Evolutionary conservation across 1,140 invertebrate genomes (phyloP).

Genomic region (Maconellicoccus hirsutus): DNA sequence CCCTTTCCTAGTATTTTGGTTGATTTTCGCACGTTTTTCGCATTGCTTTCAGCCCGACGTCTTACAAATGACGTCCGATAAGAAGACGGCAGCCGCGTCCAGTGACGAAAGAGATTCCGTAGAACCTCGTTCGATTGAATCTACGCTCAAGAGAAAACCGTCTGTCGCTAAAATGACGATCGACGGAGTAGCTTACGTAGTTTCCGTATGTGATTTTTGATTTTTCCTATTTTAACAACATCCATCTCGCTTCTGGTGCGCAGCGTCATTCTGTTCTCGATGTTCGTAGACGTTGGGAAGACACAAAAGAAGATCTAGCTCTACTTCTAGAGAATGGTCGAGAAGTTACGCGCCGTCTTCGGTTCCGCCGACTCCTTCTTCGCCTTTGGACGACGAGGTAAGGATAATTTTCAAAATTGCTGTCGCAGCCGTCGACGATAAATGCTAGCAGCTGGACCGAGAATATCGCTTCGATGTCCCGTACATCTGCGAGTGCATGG

Average conservation of each 20-base stretch:
- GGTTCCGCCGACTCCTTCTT: conserved; percentile 30
- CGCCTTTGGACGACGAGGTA: conserved; percentile 33
- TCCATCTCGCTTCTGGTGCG: not conserved
- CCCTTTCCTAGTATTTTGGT: not conserved
- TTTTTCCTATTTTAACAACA: not conserved
- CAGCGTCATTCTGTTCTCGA: not conserved
- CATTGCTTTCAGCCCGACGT: conserved; percentile 36
- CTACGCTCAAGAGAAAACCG: conserved; percentile 41
- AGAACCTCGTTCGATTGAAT: conserved; percentile 25
- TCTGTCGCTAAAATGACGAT: conserved; percentile 55
- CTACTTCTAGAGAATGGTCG: conserved; percentile 38
- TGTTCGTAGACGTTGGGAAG: conserved; percentile 39
- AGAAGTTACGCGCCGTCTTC: conserved; percentile 41
- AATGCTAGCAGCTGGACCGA: not conserved
- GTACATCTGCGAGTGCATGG: no score
- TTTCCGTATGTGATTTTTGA: conserved; percentile 45
- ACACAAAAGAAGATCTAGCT: conserved; percentile 34
- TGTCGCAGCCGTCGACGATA: not conserved
- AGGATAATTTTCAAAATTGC: not conserved
- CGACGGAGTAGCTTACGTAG: conserved; percentile 52
- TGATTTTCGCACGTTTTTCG: no score
- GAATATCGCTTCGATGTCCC: no score
- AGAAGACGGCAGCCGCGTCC: not conserved
- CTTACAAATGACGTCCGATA: conserved; percentile 30
- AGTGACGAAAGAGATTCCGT: conserved; percentile 31